Conservation (phyloP, 1,140 invertebrate species). For the Leptopilina boulardi region DNA sequence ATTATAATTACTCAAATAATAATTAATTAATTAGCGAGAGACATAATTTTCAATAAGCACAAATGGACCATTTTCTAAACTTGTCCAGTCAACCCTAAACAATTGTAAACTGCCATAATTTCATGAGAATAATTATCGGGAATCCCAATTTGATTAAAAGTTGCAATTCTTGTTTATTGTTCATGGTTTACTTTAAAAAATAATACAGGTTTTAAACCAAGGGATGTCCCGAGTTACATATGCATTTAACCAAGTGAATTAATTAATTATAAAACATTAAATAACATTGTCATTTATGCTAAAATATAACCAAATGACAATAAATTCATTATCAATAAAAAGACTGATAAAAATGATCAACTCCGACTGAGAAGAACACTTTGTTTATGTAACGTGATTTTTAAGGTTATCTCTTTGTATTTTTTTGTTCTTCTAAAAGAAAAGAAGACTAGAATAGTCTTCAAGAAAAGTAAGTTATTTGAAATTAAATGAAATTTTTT, state of each 20-base stretch:
- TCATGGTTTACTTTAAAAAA: neutral
- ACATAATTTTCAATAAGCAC: too few relatives aligned
- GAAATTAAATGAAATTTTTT: too few relatives aligned
- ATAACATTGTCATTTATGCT: neutral
- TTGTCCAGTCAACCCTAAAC: too few relatives aligned
- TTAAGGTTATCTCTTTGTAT: neutral
- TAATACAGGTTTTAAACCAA: neutral
- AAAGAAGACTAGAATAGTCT: too few relatives aligned
- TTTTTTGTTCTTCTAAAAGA: neutral
- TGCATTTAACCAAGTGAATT: neutral
- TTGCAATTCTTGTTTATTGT: too few relatives aligned
- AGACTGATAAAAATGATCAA: neutral
- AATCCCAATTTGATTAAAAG: too few relatives aligned
- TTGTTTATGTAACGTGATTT: neutral
- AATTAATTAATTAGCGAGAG: too few relatives aligned
- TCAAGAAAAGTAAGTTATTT: neutral
- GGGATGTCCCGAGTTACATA: slow-evolving; percentile 19
- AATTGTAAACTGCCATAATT: too few relatives aligned
- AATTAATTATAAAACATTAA: neutral
- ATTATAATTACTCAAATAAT: too few relatives aligned
- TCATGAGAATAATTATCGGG: too few relatives aligned
- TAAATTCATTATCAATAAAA: neutral
- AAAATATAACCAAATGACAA: neutral
- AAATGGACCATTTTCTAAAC: too few relatives aligned
- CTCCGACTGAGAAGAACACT: neutral